Base-by-base conservation (phyloP, 2,888 invertebrate species). In the Lochmaea capreae region DNA sequence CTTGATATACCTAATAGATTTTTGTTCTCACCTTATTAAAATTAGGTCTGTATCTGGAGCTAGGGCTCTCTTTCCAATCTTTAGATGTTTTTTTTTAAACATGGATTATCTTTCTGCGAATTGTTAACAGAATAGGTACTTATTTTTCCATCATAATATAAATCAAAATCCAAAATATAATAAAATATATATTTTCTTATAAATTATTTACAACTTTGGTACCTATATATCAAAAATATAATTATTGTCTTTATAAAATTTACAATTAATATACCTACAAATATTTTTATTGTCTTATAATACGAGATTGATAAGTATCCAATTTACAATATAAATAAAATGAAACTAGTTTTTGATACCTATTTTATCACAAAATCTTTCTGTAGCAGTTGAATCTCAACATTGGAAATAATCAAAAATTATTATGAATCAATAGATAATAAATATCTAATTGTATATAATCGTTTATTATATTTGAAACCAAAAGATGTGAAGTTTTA, bases 141-240 rank as follows among this genome's bases (percentile, higher is more conserved):
- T 4, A 3, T 5, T 33, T 33, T 33, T 33, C 26, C 26, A 33
- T 33, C 2, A 33, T 33, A 33, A 54, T 16, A 54, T 54, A 54
- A 54, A 16, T 18, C 18, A 54, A 54, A 52, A 54, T n/a, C 8
- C n/a, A n/a, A 16, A 16, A 8, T 16, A 9, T 16, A 9, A 16
- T 16, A 16, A 54, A 16, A 16, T 16, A 54, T 54, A 54, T 54
- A 16, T 54, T 16, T 54, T 54, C 16, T 54, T 54, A 16, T 54
- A 54, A 8, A 54, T 54, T 49, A 49, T 49, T 49, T n/a, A 49
- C 49, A 54, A 16, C 52, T 54, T 54, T 18, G 18, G 52, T 16
- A n/a, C n/a, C n/a, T n/a, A 54, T 54, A 4, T 18, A 54, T 54
- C 9, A 54, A 54, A 52, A 54, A 54, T 54, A 54, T 54, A 54